phyloP scores from a whole-genome alignment of 2,888 invertebrate species.

The Macrosiphum euphorbiae region DNA sequence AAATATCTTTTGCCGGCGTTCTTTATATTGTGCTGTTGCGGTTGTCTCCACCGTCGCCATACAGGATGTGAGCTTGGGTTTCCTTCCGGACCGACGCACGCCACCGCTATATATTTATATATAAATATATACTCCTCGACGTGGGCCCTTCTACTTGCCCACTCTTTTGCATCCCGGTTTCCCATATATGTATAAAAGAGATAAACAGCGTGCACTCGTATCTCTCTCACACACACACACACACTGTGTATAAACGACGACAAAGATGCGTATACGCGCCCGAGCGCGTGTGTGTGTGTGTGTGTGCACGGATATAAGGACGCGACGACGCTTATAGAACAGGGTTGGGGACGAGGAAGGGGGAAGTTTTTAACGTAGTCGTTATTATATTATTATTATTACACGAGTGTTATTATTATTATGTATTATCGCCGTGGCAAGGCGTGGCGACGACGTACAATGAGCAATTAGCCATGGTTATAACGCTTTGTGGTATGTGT shows the following conservation, averaged over 20 bases:
- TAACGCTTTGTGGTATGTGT: neutral
- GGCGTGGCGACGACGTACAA: slow-evolving; percentile 13
- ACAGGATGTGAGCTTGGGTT: slow-evolving; percentile 62
- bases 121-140: neutral
- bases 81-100: slow-evolving; percentile 56
- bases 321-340: neutral
- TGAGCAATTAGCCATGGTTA: slow-evolving; percentile 59
- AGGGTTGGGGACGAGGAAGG: neutral
- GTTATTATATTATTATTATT: neutral
- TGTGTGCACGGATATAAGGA: neutral
- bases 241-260: neutral
- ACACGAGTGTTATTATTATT: neutral
- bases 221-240: neutral
- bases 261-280: neutral
- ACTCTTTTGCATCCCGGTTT: slow-evolving; percentile 7
- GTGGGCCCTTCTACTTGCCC: neutral
- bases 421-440: neutral
- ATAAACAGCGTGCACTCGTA: slow-evolving; percentile 7
- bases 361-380: neutral
- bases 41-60: neutral
- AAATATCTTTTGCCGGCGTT: slow-evolving; percentile 57
- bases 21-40: slow-evolving; percentile 43
- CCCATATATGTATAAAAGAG: slow-evolving; percentile 24
- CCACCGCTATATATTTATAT: neutral
- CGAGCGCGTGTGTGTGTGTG: neutral